Evolutionary conservation across 2,888 invertebrate species (phyloP), one percentile per base, ranked within the genome.

Genomic region (Perdita meconis): DNA sequence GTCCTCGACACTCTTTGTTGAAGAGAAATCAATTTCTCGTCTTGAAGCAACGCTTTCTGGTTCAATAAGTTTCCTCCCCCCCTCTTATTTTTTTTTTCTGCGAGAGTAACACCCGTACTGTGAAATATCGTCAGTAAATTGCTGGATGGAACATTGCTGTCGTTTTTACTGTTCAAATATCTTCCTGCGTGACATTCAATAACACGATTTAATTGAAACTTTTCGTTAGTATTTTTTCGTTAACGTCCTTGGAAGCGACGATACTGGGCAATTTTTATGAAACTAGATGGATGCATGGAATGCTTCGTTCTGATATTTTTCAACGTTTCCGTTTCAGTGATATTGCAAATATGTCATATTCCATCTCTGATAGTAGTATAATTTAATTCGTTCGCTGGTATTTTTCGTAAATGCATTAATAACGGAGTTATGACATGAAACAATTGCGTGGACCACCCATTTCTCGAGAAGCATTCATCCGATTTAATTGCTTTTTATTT

Each of bases 1-100:
- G 44, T 5, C 5, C 10, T 10, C 47, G 22, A 22, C 10, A 6
- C 55, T 19, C 55, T 22, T 38, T 56, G 47, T n/a, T 22, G n/a
- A 26, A n/a, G 12, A 30, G 70, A 70, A 50, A 67, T 30, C 42
- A 55, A 56, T 70, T 56, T 67, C 67, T 50, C 36, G 26, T 4
- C 36, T 47, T 1, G 44, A 13, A 26, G 38, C n/a, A n/a, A 36
- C 8, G 24, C 12, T 47, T 36, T 36, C 13, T 42, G 24, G 53
- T 65, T 24, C 36, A 10, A 65, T 55, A 55, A 36, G 24, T 44
- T 44, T 50, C 19, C 10, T 16, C 4, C 16, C 4, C 38, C 13
- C 13, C 13, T n/a, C 38, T 10, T 10, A 2, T 24, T 10, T 55
- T 16, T 30, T 56, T 55, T 12, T 1, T 0, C 19, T 3, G 10